A percentile compares a stretch with the other conserved stretches of the same genome.
Conservation (phyloP, 2,113 vertebrate species). For the Oophaga pumilio region DNA sequence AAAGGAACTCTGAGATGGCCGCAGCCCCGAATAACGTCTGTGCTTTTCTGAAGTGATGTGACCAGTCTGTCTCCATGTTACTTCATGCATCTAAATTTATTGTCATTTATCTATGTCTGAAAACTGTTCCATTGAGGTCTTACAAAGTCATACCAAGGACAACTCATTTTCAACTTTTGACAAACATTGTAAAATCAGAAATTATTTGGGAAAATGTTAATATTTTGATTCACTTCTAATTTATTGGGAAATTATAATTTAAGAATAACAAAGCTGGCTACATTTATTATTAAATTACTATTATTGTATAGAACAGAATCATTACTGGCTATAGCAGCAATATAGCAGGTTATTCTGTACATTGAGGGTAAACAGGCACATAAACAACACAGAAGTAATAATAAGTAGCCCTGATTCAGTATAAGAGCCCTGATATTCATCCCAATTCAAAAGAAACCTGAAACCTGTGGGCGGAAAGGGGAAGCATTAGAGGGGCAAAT, state of each 20-base stretch:
- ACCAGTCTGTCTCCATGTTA: background rate
- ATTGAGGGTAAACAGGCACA: background rate
- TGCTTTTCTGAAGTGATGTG: background rate
- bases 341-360: background rate
- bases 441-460: background rate
- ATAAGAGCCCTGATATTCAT: background rate
- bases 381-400: background rate
- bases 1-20: background rate
- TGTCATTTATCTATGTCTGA: slow-evolving; percentile 48
- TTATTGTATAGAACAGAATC: background rate
- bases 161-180: slow-evolving; percentile 15
- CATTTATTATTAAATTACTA: background rate
- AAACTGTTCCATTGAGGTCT: background rate
- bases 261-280: background rate
- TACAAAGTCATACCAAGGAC: slow-evolving; percentile 43
- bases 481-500: background rate
- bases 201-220: background rate
- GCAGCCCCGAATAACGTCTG: background rate
- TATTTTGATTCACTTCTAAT: background rate
- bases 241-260: background rate
- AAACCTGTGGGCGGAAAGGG: background rate
- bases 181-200: background rate
- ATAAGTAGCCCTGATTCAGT: background rate
- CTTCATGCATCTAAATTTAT: slow-evolving; percentile 28
- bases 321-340: background rate